Evolutionary conservation across 2,888 invertebrate species (phyloP).

Genomic region (Acrobasis repandana): DNA sequence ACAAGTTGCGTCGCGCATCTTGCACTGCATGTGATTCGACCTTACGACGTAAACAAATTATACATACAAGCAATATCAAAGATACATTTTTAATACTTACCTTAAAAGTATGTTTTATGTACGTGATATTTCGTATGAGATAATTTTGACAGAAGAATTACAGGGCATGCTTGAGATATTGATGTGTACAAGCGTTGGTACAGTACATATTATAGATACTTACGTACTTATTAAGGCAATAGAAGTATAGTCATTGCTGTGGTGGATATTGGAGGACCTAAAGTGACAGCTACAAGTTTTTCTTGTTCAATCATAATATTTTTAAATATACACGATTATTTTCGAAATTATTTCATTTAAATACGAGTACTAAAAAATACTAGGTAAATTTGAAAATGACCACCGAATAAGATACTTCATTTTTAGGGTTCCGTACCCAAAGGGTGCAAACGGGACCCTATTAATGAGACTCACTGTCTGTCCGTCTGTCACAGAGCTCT

Average conservation of each 20-base stretch:
- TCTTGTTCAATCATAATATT: background rate
- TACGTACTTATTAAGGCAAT: background rate
- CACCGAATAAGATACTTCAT: no score
- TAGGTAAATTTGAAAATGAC: no score
- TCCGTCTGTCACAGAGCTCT: no score
- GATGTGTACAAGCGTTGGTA: background rate
- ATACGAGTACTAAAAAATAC: no score
- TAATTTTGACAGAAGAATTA: background rate
- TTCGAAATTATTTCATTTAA: no score
- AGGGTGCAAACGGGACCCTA: no score
- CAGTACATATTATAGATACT: background rate
- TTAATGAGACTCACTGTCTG: no score
- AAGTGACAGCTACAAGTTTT: background rate
- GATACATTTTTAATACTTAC: constrained; percentile 9
- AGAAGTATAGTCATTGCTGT: background rate
- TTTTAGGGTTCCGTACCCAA: no score
- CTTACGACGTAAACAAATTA: constrained; percentile 9
- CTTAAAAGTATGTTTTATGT: constrained; percentile 7
- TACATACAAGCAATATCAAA: constrained; percentile 6
- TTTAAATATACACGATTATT: no score
- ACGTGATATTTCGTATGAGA: background rate
- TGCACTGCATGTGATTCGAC: no score
- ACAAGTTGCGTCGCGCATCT: no score
- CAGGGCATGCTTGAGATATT: background rate
- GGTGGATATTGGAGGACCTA: background rate